A percentile compares a stretch with the other conserved stretches of the same genome.
These are phyloP conservation scores for Bugulina stolonifera DNA, from an alignment of 2,888 invertebrate genomes.

Conservation along the genomic window DNA sequence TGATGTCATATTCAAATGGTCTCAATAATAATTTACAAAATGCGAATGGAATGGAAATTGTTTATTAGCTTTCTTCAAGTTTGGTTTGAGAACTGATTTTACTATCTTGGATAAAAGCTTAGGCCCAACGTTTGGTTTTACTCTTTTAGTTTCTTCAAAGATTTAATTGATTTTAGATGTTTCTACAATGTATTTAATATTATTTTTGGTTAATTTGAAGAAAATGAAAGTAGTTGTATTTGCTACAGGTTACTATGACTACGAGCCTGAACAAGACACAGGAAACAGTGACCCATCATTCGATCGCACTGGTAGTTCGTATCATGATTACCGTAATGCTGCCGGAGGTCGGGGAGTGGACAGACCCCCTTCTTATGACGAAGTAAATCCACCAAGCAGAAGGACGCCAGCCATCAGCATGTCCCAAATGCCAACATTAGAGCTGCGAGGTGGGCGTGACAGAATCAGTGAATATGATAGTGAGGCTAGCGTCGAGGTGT, in stretches of 20 bases:
- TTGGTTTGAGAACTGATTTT: too few relatives aligned
- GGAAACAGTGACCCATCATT: background rate
- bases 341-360: background rate
- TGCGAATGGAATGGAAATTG: too few relatives aligned
- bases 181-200: too few relatives aligned
- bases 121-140: too few relatives aligned
- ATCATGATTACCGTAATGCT: background rate
- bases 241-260: constrained; percentile 1
- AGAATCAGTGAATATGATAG: constrained; percentile 20
- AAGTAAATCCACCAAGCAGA: background rate
- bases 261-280: background rate
- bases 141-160: too few relatives aligned
- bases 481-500: constrained; percentile 15
- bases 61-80: too few relatives aligned
- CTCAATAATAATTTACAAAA: too few relatives aligned
- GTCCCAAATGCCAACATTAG: constrained; percentile 21
- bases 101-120: too few relatives aligned
- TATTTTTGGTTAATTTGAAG: too few relatives aligned
- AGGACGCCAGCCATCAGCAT: background rate
- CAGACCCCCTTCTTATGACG: background rate
- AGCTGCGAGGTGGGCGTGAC: background rate
- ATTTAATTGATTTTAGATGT: too few relatives aligned
- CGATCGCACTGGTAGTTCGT: background rate
- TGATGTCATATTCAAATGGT: too few relatives aligned
- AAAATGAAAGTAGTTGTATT: too few relatives aligned